Percentiles rank a stretch among this genome's conserved stretches.
Evolutionary conservation across 1,140 invertebrate genomes (phyloP).

Genomic region (Drosophila santomea): DNA sequence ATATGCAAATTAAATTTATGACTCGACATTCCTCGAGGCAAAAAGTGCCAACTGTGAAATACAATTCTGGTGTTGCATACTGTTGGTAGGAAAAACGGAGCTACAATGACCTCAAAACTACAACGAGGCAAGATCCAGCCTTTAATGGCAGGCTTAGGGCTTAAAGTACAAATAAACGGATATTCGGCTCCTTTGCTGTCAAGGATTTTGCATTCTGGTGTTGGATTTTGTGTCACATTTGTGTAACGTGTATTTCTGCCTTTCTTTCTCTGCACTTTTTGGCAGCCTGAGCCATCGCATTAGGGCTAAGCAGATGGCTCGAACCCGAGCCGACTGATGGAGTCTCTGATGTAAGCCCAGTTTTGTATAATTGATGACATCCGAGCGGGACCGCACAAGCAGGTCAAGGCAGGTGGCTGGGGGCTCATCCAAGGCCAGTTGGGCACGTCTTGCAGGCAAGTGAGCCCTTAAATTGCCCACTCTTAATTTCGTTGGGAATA

Average conservation of each 20-base stretch:
- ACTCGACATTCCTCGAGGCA: slow-evolving; percentile 43
- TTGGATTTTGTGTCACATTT: slow-evolving; percentile 51
- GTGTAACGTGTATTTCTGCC: slow-evolving; percentile 31
- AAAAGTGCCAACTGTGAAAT: slow-evolving; percentile 41
- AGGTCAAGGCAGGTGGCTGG: slow-evolving; percentile 43
- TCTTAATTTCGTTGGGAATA: background rate
- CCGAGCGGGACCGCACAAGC: slow-evolving; percentile 34
- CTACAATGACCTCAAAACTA: slow-evolving; percentile 1
- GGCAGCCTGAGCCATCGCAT: slow-evolving; percentile 41
- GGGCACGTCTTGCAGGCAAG: slow-evolving; percentile 5
- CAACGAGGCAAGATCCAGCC: slow-evolving; percentile 6
- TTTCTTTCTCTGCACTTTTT: slow-evolving; percentile 30
- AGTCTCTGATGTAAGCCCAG: slow-evolving; percentile 49
- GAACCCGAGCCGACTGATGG: slow-evolving; percentile 19
- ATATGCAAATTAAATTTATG: slow-evolving; percentile 60
- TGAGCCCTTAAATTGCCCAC: slow-evolving; percentile 3
- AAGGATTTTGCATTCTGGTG: slow-evolving; percentile 57
- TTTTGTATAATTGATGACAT: slow-evolving; percentile 54
- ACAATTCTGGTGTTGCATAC: slow-evolving; percentile 47
- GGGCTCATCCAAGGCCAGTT: slow-evolving; percentile 29
- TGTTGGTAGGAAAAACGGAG: slow-evolving; percentile 14
- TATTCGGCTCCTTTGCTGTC: slow-evolving; percentile 33
- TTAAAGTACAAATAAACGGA: slow-evolving; percentile 45
- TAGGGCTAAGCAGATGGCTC: slow-evolving; percentile 47
- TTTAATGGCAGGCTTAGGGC: slow-evolving; percentile 36